Evolutionary conservation across 2,888 invertebrate species (phyloP).

Genomic region (Euzophera pinguis): DNA sequence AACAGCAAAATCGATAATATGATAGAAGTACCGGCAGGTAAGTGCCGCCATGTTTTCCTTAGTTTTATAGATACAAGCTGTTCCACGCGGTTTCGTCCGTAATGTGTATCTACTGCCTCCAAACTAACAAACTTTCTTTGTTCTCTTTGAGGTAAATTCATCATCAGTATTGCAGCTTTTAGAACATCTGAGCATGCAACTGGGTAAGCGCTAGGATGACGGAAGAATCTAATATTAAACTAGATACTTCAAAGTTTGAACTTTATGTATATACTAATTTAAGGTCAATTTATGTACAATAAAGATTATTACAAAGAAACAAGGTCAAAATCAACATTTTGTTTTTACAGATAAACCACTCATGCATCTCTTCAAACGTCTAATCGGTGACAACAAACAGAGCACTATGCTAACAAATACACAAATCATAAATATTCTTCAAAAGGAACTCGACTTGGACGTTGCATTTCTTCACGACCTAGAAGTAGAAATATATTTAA

Average conservation of each 20-base stretch:
- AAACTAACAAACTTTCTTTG: too few relatives aligned
- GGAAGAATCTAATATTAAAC: too few relatives aligned
- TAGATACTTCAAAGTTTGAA: too few relatives aligned
- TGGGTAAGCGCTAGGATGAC: too few relatives aligned
- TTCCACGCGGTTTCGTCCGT: not conserved
- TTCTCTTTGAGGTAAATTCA: too few relatives aligned
- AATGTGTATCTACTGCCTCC: too few relatives aligned
- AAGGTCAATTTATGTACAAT: not conserved
- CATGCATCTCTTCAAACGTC: conserved; percentile 46
- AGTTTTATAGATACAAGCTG: not conserved
- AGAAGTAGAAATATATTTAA: conserved; percentile 55
- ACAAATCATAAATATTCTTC: conserved; percentile 51
- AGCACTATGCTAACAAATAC: conserved; percentile 55
- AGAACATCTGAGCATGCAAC: too few relatives aligned
- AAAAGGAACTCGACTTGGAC: conserved; percentile 49
- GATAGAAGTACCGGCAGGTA: conserved; percentile 8
- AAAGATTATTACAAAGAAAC: too few relatives aligned
- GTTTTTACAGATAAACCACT: conserved; percentile 52
- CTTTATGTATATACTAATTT: not conserved
- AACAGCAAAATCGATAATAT: conserved; percentile 19
- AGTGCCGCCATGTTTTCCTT: not conserved
- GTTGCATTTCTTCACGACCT: conserved; percentile 38
- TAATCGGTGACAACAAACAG: conserved; percentile 49
- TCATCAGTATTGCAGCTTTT: too few relatives aligned
- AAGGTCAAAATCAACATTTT: not conserved